These are phyloP conservation scores for Bergia sp. DNA, from an alignment of 92 coral and sea anemone genomes.

Conservation along the genomic window DNA sequence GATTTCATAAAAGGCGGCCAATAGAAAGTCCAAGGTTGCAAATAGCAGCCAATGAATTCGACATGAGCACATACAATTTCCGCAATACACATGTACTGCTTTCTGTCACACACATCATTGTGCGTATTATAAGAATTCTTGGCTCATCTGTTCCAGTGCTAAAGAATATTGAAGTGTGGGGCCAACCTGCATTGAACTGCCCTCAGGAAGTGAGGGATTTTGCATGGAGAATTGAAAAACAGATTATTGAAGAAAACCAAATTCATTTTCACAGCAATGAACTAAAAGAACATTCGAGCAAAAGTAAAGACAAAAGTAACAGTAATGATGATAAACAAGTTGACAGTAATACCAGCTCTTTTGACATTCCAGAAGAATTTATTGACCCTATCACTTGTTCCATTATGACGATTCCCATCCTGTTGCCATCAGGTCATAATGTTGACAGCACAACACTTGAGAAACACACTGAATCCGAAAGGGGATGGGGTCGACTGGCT, in stretches of 20 bases:
- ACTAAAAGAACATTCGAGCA: slow-evolving; percentile 20
- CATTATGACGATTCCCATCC: slow-evolving; percentile 88
- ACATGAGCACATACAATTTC: slow-evolving; percentile 47
- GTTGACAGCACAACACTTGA: slow-evolving; percentile 86
- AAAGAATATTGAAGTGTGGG: slow-evolving; percentile 86
- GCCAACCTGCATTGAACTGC: slow-evolving; percentile 73
- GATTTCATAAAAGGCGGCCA: slow-evolving; percentile 53
- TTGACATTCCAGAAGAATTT: slow-evolving; percentile 80
- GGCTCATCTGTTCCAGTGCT: slow-evolving; percentile 87
- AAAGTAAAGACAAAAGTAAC: background rate
- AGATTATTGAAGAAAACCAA: slow-evolving; percentile 34
- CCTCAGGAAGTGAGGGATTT: slow-evolving; percentile 54
- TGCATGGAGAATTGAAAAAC: slow-evolving; percentile 56
- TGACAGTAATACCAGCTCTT: background rate
- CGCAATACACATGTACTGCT: slow-evolving; percentile 67
- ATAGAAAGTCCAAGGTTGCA: slow-evolving; percentile 32
- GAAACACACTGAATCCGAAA: slow-evolving; percentile 80
- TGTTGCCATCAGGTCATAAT: slow-evolving; percentile 93
- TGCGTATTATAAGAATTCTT: slow-evolving; percentile 68
- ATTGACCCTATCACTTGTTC: slow-evolving; percentile 89
- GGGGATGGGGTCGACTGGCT: slow-evolving; percentile 87
- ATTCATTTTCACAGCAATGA: background rate
- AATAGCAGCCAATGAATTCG: slow-evolving; percentile 2
- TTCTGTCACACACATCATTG: slow-evolving; percentile 73
- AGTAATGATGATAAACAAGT: background rate